phyloP scores from a whole-genome alignment of 2,888 invertebrate genomes.

The Cyclophora punctaria region DNA sequence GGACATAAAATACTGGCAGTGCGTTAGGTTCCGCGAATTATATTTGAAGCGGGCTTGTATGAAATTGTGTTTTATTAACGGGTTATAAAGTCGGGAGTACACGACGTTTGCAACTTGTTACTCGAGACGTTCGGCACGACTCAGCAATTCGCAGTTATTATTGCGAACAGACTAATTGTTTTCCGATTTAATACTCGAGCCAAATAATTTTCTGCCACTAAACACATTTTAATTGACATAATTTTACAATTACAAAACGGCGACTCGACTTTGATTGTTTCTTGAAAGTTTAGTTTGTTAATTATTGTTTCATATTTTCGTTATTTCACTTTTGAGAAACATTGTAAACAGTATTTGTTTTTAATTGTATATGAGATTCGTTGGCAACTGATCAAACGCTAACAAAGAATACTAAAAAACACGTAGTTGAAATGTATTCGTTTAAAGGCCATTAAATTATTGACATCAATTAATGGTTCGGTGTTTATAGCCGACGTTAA shows the following conservation, averaged over 20 bases:
- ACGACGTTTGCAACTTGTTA: conserved; percentile 66
- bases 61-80: conserved; percentile 73
- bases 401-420: too few species aligned
- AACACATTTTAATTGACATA: conserved; percentile 36
- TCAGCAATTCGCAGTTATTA: conserved; percentile 51
- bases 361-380: too few species aligned
- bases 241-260: conserved; percentile 19
- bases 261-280: conserved; percentile 18
- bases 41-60: conserved; percentile 51
- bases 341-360: too few species aligned
- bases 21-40: conserved; percentile 29
- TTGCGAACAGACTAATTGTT: conserved; percentile 57
- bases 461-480: too few species aligned
- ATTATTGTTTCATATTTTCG: neutral
- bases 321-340: too few species aligned
- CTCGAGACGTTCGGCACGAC: conserved; percentile 44
- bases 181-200: conserved; percentile 47
- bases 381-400: too few species aligned
- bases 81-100: conserved; percentile 66
- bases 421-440: too few species aligned
- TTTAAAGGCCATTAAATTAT: too few species aligned
- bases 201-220: conserved; percentile 36
- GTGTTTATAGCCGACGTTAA: neutral
- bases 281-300: conserved; percentile 10
- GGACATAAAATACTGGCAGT: conserved; percentile 65